Evolutionary conservation across 2,888 invertebrate species (phyloP).

Genomic region (Pycnomerus fuliginosus): DNA sequence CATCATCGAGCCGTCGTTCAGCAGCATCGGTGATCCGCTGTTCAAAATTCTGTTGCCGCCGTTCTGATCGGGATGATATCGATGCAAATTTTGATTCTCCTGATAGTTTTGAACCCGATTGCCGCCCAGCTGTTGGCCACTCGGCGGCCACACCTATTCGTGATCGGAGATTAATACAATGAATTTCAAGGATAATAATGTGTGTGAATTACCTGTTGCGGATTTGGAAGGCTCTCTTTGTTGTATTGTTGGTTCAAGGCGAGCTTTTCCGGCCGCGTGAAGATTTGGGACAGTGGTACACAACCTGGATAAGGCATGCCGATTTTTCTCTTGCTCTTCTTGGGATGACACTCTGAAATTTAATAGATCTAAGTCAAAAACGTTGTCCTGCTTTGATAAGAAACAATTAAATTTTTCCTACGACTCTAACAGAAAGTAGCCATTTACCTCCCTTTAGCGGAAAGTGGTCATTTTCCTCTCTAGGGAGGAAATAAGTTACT

Average conservation of each 20-base stretch:
- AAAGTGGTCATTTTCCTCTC: no score
- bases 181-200: no score
- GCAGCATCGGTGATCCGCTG: slow-evolving; percentile 39
- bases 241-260: slow-evolving; percentile 51
- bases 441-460: no score
- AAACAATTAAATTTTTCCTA: no score
- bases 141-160: slow-evolving; percentile 43
- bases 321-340: slow-evolving; percentile 65
- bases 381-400: no score
- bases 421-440: no score
- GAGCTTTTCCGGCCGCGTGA: slow-evolving; percentile 65
- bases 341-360: slow-evolving; percentile 58
- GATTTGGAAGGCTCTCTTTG: slow-evolving; percentile 12
- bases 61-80: slow-evolving; percentile 46
- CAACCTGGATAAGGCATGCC: slow-evolving; percentile 59
- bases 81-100: slow-evolving; percentile 43
- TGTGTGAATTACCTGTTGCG: slow-evolving; percentile 9
- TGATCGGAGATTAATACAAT: no score
- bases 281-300: slow-evolving; percentile 65
- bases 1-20: slow-evolving; percentile 43
- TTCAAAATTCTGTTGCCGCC: slow-evolving; percentile 38
- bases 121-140: slow-evolving; percentile 34
- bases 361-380: no score
- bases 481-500: no score
- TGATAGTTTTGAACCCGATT: slow-evolving; percentile 34